Evolutionary conservation across 2,113 vertebrate species (phyloP).

Genomic region (Condylura cristata): DNA sequence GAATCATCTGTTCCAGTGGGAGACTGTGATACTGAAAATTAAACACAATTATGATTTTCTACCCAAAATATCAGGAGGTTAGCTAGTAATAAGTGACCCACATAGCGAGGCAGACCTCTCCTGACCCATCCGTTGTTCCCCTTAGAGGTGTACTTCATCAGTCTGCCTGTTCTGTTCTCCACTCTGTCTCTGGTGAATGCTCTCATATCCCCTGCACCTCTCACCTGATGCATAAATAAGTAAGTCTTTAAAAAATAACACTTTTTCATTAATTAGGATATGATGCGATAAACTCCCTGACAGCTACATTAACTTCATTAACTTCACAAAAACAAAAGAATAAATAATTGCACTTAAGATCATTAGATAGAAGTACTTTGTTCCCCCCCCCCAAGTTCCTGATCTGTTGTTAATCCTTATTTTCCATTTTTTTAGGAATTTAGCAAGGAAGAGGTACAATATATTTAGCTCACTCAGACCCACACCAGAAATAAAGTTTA

Average conservation of each 20-base stretch:
- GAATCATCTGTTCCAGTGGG: constrained; percentile 97
- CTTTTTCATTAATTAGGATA: not conserved
- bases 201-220: too few relatives aligned
- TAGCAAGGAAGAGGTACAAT: not conserved
- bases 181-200: too few relatives aligned
- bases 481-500: not conserved
- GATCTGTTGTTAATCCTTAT: not conserved
- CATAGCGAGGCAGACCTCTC: too few relatives aligned
- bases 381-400: not conserved
- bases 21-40: constrained; percentile 91
- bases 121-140: too few relatives aligned
- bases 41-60: constrained; percentile 35
- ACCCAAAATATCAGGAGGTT: constrained; percentile 5
- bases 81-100: constrained; percentile 28
- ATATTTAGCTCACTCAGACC: not conserved
- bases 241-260: too few relatives aligned
- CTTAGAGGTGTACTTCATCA: too few relatives aligned
- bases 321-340: not conserved
- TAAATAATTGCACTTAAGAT: not conserved
- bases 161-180: too few relatives aligned
- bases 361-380: not conserved
- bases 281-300: not conserved
- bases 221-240: too few relatives aligned
- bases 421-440: not conserved
- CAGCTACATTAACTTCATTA: not conserved